phyloP scores from a whole-genome alignment of 2,888 invertebrate genomes.

The Parthenolecanium corni region DNA sequence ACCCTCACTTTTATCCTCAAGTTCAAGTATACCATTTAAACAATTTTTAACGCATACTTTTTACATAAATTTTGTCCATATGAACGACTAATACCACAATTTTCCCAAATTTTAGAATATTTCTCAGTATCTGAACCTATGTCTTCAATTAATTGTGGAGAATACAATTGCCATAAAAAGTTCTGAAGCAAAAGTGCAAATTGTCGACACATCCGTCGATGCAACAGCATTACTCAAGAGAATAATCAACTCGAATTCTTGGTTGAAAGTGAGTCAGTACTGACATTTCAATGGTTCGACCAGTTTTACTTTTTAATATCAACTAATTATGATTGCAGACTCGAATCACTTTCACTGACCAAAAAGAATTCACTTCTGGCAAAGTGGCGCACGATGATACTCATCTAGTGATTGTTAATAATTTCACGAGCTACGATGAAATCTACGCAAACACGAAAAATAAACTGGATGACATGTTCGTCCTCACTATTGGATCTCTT shows the following conservation, averaged over 20 bases:
- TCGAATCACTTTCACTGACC: background rate
- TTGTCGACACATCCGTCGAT: constrained; percentile 1
- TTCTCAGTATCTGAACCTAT: constrained; percentile 2
- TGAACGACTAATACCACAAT: background rate
- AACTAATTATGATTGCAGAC: background rate
- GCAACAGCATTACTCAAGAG: background rate
- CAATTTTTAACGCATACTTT: background rate
- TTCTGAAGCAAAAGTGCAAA: background rate
- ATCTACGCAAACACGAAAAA: background rate
- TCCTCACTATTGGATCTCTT: background rate
- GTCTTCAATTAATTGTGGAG: constrained; percentile 10
- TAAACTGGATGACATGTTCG: constrained; percentile 2
- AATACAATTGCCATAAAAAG: background rate
- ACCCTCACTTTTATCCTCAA: constrained; percentile 6
- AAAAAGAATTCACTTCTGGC: background rate
- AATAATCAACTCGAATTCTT: background rate
- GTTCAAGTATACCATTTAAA: background rate
- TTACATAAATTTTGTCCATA: background rate
- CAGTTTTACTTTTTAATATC: too few relatives aligned
- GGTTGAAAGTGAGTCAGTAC: background rate
- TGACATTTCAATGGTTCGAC: too few relatives aligned
- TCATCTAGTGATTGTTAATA: constrained; percentile 1
- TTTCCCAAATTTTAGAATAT: background rate
- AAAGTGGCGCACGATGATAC: background rate
- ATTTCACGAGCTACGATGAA: constrained; percentile 2